A percentile compares a stretch with the other conserved stretches of the same genome.
phyloP scores from a whole-genome alignment of 2,888 invertebrate species.

The Acanthoscelides obtectus region DNA sequence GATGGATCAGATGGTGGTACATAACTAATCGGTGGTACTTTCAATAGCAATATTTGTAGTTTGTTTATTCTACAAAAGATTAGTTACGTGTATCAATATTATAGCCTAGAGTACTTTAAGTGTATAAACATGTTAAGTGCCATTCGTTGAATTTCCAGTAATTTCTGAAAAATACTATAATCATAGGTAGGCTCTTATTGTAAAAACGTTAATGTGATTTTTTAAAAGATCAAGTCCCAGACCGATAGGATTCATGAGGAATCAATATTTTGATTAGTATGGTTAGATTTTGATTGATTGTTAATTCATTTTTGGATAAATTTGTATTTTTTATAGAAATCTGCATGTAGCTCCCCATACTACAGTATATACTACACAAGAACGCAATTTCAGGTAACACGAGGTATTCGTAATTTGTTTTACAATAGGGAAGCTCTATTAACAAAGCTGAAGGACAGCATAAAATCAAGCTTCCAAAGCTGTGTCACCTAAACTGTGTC shows the following conservation, averaged over 20 bases:
- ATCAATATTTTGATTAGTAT: too few relatives aligned
- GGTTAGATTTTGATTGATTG: too few relatives aligned
- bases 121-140: slow-evolving; percentile 4
- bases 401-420: too few relatives aligned
- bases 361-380: too few relatives aligned
- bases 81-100: neutral
- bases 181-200: slow-evolving; percentile 17
- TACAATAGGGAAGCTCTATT: too few relatives aligned
- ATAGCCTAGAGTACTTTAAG: neutral
- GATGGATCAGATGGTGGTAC: neutral
- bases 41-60: neutral
- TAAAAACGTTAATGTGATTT: neutral
- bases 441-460: too few relatives aligned
- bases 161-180: slow-evolving; percentile 30
- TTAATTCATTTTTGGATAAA: too few relatives aligned
- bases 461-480: too few relatives aligned
- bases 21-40: neutral
- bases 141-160: slow-evolving; percentile 7
- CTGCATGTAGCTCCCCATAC: too few relatives aligned
- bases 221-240: neutral
- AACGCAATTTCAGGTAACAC: too few relatives aligned
- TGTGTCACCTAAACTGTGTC: too few relatives aligned
- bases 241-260: neutral
- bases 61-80: slow-evolving; percentile 2
- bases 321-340: too few relatives aligned